Conservation (phyloP, 2,113 vertebrate genomes). For the Boulengeromyrus knoepffleri region DNA sequence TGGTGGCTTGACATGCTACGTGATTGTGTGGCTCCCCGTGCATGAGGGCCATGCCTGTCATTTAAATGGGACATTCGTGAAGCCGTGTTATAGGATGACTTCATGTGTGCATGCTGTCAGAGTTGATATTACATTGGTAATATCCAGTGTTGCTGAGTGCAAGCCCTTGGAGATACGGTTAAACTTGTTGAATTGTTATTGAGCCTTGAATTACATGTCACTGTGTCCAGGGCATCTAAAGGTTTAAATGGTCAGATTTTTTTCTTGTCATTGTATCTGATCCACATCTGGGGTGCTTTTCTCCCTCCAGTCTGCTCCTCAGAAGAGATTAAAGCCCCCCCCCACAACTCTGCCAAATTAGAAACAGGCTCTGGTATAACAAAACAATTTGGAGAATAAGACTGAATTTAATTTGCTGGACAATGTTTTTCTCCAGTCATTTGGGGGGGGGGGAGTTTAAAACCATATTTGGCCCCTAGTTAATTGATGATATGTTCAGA, state of each 20-base stretch:
- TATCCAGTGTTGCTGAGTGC: neutral
- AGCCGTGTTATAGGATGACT: neutral
- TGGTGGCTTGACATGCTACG: neutral
- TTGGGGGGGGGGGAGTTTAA: neutral
- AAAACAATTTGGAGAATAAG: slow-evolving; percentile 6
- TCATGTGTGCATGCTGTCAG: neutral
- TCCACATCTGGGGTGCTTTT: slow-evolving; percentile 36
- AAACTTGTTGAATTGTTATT: neutral
- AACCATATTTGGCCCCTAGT: neutral
- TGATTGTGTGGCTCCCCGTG: neutral
- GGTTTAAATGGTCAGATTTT: slow-evolving; percentile 26
- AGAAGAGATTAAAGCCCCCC: slow-evolving; percentile 9
- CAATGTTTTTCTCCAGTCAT: neutral
- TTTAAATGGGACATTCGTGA: neutral
- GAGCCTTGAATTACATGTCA: neutral
- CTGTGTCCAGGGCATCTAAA: neutral
- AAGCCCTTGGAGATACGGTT: neutral
- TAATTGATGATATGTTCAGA: neutral
- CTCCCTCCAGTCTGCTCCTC: slow-evolving; percentile 19
- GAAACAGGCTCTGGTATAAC: slow-evolving; percentile 15
- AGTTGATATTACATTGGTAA: neutral
- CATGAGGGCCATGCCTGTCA: neutral
- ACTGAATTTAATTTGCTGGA: slow-evolving; percentile 11
- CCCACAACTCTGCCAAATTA: slow-evolving; percentile 11
- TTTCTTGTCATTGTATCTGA: slow-evolving; percentile 21